Base-by-base conservation (phyloP, 1,140 invertebrate genomes). In the Glossosoma conforme region DNA sequence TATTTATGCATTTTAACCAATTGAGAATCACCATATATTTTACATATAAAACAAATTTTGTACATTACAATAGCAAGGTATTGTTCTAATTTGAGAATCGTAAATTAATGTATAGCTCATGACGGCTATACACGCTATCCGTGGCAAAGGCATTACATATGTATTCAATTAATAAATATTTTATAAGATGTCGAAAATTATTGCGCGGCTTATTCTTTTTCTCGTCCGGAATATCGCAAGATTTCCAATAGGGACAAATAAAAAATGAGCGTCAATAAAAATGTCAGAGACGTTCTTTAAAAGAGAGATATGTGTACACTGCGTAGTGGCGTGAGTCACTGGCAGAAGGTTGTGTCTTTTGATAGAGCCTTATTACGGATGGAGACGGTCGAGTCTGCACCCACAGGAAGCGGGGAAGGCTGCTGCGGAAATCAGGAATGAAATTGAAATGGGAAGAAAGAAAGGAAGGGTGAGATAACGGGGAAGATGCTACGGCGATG, bases 401-500 rank as follows among this genome's bases (percentile, higher is more conserved):
- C n/a, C n/a, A n/a, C n/a, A 20, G 38, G 4, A 13, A 21, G 2
- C n/a, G n/a, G 38, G 38, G 3, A 4, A 41, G n/a, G 6, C 56
- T 58, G 45, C 25, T 30, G 32, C 42, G 52, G 56, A 58, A 58
- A 58, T 58, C 46, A 48, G 42, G 37, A 40, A 40, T 44, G 48
- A 54, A 54, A 58, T 58, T 54, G 56, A 47, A 51, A 51, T 44
- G 21, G 48, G 52, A 48, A 52, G 52, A 58, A 54, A 43, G 13
- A 37, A 33, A 11, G 32, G 11, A 33, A 33, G 32, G 15, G 11
- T 13, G n/a, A 15, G 32, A 13, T n/a, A 3, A 11, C 32, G 32
- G n/a, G 32, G 32, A 33, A 33, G 15, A 33, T 13, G 36, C 37
- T 32, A 47, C 33, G 33, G n/a, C 14, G 30, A 47, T 56, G 40